Percentiles rank a stretch among this genome's conserved stretches.
phyloP scores from a whole-genome alignment of 2,888 invertebrate species.

The Melanostoma scalare region DNA sequence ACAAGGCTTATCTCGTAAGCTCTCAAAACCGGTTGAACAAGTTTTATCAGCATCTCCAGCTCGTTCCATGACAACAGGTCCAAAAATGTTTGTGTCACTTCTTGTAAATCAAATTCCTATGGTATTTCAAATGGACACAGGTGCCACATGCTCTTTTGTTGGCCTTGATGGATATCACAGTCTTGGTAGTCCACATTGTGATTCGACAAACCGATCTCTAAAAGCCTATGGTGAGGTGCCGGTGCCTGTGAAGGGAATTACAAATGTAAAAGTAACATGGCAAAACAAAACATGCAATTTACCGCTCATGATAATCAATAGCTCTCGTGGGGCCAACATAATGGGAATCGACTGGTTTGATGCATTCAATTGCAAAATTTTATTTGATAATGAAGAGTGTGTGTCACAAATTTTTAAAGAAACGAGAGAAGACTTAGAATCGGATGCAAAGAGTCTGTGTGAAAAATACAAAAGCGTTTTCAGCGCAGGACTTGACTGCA shows the following conservation, averaged over 20 bases:
- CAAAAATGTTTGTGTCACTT: background rate
- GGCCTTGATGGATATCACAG: slow-evolving; percentile 9
- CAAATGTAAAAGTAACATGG: background rate
- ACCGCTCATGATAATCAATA: slow-evolving; percentile 1
- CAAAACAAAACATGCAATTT: slow-evolving; percentile 5
- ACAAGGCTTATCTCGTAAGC: background rate
- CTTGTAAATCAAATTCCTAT: background rate
- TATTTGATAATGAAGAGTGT: no score
- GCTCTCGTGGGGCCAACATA: slow-evolving; percentile 1
- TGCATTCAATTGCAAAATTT: no score
- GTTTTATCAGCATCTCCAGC: background rate
- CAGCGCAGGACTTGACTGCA: slow-evolving; percentile 2
- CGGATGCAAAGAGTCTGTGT: no score
- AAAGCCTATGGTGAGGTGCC: slow-evolving; percentile 10
- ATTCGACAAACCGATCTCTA: background rate
- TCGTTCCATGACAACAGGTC: no score
- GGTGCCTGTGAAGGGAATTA: slow-evolving; percentile 11
- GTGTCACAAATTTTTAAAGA: background rate
- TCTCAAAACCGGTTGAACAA: background rate
- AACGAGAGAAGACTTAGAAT: no score
- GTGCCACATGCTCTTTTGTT: slow-evolving; percentile 8
- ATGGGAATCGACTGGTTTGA: slow-evolving; percentile 27
- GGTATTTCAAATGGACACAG: slow-evolving; percentile 12
- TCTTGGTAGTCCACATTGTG: slow-evolving; percentile 2
- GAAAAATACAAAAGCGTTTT: slow-evolving; percentile 1